Conservation (phyloP, 2,113 vertebrate genomes). For the Plecturocebus donacophilus region DNA sequence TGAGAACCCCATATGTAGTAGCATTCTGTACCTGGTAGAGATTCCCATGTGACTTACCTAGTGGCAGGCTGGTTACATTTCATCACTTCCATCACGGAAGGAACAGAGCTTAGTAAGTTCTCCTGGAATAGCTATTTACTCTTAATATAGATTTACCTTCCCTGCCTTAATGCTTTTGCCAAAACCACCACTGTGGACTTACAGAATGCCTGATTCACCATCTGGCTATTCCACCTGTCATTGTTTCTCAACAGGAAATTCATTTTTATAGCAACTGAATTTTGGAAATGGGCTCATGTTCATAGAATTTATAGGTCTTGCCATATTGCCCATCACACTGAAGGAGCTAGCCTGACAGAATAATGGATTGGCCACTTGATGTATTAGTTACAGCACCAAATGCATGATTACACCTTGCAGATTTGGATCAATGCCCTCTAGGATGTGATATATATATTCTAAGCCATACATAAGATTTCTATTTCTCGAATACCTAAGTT, state of each 20-base stretch:
- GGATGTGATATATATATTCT: background rate
- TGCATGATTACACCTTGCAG: conserved; percentile 25
- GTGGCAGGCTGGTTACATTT: background rate
- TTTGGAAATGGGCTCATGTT: conserved; percentile 41
- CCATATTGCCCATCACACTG: conserved; percentile 45
- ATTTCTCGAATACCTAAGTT: background rate
- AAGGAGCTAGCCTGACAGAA: conserved; percentile 53
- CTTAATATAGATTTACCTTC: background rate
- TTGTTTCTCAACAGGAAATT: conserved; percentile 61
- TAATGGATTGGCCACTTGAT: conserved; percentile 42
- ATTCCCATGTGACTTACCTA: background rate
- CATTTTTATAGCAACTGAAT: conserved; percentile 68
- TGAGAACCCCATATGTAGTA: background rate
- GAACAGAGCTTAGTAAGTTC: background rate
- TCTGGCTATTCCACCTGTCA: conserved; percentile 62
- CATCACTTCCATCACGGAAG: background rate
- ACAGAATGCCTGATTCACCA: conserved; percentile 43
- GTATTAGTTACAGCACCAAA: conserved; percentile 50
- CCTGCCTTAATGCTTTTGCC: conserved; percentile 8
- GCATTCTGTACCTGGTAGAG: background rate
- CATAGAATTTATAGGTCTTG: conserved; percentile 36
- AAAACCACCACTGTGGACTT: conserved; percentile 30
- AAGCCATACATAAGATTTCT: background rate
- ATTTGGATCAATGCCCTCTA: background rate
- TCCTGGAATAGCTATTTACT: background rate